Evolutionary conservation across 2,888 invertebrate species (phyloP).

Genomic region (Hedya salicella): DNA sequence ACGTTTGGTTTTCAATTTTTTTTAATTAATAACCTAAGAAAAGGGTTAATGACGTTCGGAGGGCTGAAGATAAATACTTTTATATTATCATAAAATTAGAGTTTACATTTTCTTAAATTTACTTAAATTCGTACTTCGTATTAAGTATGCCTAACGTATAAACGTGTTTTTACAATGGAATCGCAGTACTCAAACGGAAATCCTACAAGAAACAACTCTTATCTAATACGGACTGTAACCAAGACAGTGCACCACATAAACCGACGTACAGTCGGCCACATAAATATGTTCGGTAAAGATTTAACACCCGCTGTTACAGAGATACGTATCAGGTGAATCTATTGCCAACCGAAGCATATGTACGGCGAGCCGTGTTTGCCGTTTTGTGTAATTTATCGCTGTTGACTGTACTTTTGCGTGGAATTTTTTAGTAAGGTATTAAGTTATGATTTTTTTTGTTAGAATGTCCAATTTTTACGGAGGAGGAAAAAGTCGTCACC

Average conservation of each 20-base stretch:
- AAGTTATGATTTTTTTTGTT: conserved; percentile 21
- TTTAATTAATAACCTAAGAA: too few species aligned
- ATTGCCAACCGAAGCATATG: conserved; percentile 63
- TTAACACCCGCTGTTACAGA: conserved; percentile 63
- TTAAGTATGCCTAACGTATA: too few species aligned
- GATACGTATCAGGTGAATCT: conserved; percentile 69
- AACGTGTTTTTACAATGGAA: too few species aligned
- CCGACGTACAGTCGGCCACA: conserved; percentile 58
- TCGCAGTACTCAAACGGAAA: conserved; percentile 4
- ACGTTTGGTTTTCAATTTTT: too few species aligned
- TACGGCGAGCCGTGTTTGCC: conserved; percentile 50
- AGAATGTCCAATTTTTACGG: too few species aligned
- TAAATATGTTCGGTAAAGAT: conserved; percentile 65
- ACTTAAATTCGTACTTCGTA: too few species aligned
- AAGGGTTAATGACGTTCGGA: too few species aligned
- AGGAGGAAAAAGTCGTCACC: too few species aligned
- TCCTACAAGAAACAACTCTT: conserved; percentile 16
- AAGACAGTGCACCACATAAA: conserved; percentile 42
- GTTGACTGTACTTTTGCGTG: conserved; percentile 33
- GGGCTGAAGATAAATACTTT: too few species aligned
- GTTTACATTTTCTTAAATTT: too few species aligned
- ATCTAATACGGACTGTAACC: conserved; percentile 18
- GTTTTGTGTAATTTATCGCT: conserved; percentile 36
- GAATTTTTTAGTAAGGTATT: conserved; percentile 7
- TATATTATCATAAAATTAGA: too few species aligned